Conservation (phyloP, 2,888 invertebrate genomes). For the Epirrhoe tristata region DNA sequence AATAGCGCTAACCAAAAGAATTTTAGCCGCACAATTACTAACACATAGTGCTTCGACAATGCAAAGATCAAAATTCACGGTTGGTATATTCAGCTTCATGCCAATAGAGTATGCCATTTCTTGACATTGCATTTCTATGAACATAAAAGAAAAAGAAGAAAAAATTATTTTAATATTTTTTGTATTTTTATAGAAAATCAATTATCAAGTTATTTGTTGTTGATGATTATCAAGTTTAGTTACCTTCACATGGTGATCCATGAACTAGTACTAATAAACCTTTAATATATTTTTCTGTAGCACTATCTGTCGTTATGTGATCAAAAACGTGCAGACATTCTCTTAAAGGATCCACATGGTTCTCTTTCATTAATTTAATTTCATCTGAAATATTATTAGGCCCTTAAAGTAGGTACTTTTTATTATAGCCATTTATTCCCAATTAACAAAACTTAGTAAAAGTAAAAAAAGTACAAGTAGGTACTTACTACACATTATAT, state of each 20-base stretch:
- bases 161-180: not conserved
- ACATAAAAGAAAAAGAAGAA: conserved; percentile 12
- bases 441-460: too few relatives aligned
- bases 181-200: not conserved
- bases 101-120: conserved; percentile 76
- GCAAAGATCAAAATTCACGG: conserved; percentile 79
- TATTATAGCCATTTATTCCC: too few relatives aligned
- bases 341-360: conserved; percentile 65
- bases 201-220: not conserved
- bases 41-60: conserved; percentile 76
- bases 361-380: conserved; percentile 64
- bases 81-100: conserved; percentile 72
- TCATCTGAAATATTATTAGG: conserved; percentile 58
- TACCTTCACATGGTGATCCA: conserved; percentile 78
- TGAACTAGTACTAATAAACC: conserved; percentile 74
- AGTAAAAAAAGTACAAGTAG: too few relatives aligned
- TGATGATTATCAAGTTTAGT: not conserved
- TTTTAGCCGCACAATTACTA: conserved; percentile 59
- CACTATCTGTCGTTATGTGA: conserved; percentile 40
- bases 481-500: not conserved
- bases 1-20: conserved; percentile 56
- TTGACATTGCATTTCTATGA: conserved; percentile 69
- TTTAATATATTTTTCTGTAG: conserved; percentile 57
- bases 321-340: conserved; percentile 61
- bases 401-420: too few relatives aligned